These are phyloP conservation scores for Steinernema feltiae DNA, from an alignment of 1,140 invertebrate genomes.

Conservation along the genomic window DNA sequence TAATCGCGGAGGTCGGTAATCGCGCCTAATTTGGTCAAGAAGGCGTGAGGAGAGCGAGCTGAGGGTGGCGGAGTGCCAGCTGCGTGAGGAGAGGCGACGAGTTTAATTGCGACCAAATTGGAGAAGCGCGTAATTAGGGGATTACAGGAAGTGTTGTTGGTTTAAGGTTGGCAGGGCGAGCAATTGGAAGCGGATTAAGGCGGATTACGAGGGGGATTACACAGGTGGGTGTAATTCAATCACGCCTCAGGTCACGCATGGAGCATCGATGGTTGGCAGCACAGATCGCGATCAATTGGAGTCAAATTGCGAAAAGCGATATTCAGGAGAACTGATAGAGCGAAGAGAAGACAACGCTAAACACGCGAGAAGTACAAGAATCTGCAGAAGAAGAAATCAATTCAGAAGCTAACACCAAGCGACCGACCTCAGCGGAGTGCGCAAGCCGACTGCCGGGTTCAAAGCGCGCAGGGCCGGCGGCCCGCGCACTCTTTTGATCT, in stretches of 20 bases:
- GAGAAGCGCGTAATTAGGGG: not conserved
- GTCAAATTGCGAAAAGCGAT: too few relatives aligned
- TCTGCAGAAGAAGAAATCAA: not conserved
- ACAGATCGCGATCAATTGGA: too few relatives aligned
- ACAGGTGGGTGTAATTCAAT: slow-evolving; percentile 10
- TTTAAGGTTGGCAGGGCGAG: not conserved
- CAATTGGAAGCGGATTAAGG: not conserved
- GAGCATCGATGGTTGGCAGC: too few relatives aligned
- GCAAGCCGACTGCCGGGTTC: not conserved
- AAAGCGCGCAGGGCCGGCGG: not conserved
- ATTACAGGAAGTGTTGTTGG: not conserved
- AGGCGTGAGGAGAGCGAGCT: not conserved
- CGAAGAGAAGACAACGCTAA: not conserved
- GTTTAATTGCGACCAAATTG: not conserved
- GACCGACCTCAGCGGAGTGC: not conserved
- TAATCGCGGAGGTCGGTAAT: not conserved
- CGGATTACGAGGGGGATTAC: not conserved
- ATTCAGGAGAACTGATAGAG: not conserved
- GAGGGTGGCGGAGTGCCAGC: not conserved
- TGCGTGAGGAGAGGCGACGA: not conserved
- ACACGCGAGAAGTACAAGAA: not conserved
- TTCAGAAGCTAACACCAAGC: not conserved
- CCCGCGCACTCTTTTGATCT: not conserved
- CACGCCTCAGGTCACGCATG: not conserved
- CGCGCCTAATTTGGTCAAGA: slow-evolving; percentile 13